Evolutionary conservation across 2,888 invertebrate species (phyloP), one percentile per base, ranked within the genome.

Genomic region (Lochmaea capreae): DNA sequence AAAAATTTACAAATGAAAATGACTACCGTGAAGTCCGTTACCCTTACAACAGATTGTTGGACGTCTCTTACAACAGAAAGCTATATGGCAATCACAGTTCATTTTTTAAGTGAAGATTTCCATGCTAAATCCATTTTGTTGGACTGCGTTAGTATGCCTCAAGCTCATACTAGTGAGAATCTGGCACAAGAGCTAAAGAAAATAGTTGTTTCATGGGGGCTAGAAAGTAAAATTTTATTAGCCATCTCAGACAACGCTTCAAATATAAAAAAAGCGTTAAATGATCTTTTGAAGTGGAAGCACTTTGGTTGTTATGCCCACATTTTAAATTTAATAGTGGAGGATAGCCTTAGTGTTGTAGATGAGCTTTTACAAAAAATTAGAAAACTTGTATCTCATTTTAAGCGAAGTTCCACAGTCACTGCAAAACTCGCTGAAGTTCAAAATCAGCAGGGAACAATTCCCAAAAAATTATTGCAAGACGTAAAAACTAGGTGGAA

Each of bases 11-110:
- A 11, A 43, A 43, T 11, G 43, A 43, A 11, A 11, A 12, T 22
- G 10, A 57, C 10, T 18, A 57, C 16, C 57, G 14, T n/a, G 58
- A 62, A 72, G 54, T 71, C 71, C 57, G 76, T 80, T 16, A 76
- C 79, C 67, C 9, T 83, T 33, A 83, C 83, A 14, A 82, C 81
- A 11, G 82, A 84, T 73, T 79, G 80, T 65, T 83, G 83, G 83
- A 82, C 82, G 16, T 84, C 84, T 9, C 52, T 67, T 8, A 82
- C 78, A 63, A 79, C 73, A 66, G 81, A 83, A 57, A 79, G 79
- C 72, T 82, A 72, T 78, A 74, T 83, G 42, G 80, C 76, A 22
- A 79, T 80, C 3, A 83, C 79, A 14, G 76, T 59, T 10, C 82
- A 83, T 77, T 84, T 77, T 74, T 72, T 81, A 26, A 63, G 78